Evolutionary conservation across 2,888 invertebrate species (phyloP).

Genomic region (Megalurothrips usitatus): DNA sequence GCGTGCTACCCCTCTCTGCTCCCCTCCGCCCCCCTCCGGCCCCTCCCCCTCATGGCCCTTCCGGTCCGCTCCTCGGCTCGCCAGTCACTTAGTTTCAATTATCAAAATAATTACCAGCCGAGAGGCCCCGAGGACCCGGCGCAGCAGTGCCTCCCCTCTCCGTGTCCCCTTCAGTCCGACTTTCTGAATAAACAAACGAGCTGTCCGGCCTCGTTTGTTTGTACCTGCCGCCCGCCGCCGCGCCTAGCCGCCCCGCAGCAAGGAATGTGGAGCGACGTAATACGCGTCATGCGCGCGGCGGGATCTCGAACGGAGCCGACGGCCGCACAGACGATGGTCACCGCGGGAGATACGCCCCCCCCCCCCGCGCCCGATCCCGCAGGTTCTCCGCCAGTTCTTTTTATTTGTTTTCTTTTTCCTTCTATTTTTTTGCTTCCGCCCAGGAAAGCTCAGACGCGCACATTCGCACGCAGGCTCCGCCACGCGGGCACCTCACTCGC

Average conservation of each 20-base stretch:
- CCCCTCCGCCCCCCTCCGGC: not conserved
- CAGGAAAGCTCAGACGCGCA: not conserved
- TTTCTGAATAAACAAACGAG: conserved; percentile 6
- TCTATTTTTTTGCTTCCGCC: not conserved
- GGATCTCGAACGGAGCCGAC: too few species aligned
- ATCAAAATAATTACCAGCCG: conserved; percentile 11
- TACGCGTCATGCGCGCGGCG: too few species aligned
- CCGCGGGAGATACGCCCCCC: too few species aligned
- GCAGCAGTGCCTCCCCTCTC: not conserved
- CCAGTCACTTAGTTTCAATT: conserved; percentile 21
- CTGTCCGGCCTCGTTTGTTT: not conserved
- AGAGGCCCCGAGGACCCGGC: not conserved
- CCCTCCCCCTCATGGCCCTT: not conserved
- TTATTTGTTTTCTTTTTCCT: not conserved
- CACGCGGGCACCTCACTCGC: too few species aligned
- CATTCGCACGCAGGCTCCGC: not conserved
- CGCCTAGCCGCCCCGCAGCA: not conserved
- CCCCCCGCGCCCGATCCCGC: too few species aligned
- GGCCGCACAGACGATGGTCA: too few species aligned
- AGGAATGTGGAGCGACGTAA: too few species aligned
- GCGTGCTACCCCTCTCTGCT: not conserved
- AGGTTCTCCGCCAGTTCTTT: too few species aligned
- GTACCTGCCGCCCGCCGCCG: not conserved
- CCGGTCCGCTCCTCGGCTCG: not conserved
- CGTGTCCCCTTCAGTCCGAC: not conserved